Conservation (phyloP, 2,797 vertebrate genomes). For the Dermochelys coriacea region DNA sequence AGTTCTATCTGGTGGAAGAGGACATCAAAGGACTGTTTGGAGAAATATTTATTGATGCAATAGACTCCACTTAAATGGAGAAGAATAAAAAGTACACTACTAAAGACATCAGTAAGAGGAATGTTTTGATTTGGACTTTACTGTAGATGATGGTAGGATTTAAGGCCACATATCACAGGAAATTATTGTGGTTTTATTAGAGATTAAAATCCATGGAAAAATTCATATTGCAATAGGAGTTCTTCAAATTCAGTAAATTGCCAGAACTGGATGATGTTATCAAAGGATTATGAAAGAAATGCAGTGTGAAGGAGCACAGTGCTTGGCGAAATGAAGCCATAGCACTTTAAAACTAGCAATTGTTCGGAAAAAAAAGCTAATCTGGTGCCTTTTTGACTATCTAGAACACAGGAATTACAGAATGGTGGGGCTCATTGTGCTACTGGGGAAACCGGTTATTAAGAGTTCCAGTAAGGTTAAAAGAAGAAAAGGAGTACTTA, state of each 20-base stretch:
- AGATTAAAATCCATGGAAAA: background rate
- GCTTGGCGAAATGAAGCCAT: background rate
- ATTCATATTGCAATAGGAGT: background rate
- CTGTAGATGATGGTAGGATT: background rate
- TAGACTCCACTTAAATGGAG: background rate
- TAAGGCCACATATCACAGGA: background rate
- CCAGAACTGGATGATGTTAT: background rate
- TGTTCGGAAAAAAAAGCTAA: background rate
- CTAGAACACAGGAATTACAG: background rate
- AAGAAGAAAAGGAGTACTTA: background rate
- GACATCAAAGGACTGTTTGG: background rate
- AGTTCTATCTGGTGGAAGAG: background rate
- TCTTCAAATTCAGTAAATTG: background rate
- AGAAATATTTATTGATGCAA: background rate
- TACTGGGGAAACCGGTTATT: background rate
- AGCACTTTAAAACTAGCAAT: background rate
- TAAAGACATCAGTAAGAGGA: accelerated
- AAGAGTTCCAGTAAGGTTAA: background rate
- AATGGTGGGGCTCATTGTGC: background rate
- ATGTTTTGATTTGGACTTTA: background rate
- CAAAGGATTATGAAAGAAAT: background rate
- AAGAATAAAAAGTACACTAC: background rate
- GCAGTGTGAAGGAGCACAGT: background rate
- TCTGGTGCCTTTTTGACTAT: background rate
- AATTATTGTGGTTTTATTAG: background rate